Percentiles rank a stretch among this genome's conserved stretches.
Evolutionary conservation across 2,113 vertebrate genomes (phyloP).

Genomic region (Caretta caretta): DNA sequence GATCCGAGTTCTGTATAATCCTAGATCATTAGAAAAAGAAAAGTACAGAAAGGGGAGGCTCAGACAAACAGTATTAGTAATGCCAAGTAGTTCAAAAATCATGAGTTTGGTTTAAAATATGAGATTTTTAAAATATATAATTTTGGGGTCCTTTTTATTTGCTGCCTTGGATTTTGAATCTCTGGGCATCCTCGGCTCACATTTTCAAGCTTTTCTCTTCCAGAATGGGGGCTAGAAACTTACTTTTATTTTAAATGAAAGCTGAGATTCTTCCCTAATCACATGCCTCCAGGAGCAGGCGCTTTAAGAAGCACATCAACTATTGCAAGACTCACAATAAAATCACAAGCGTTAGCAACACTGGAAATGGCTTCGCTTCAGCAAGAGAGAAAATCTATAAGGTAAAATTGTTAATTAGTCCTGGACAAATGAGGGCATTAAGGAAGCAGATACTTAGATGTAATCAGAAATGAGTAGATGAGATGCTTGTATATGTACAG

Average conservation of each 20-base stretch:
- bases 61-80: slow-evolving; percentile 31
- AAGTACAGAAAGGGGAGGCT: neutral
- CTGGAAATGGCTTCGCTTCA: neutral
- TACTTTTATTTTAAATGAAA: slow-evolving; percentile 26
- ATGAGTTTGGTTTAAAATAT: neutral
- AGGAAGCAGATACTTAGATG: slow-evolving; percentile 8
- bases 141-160: neutral
- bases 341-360: neutral
- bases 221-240: slow-evolving; percentile 33
- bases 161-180: neutral
- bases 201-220: slow-evolving; percentile 48
- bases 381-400: slow-evolving; percentile 50
- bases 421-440: slow-evolving; percentile 27
- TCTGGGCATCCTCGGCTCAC: neutral
- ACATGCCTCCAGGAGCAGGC: slow-evolving; percentile 17
- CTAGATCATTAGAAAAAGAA: neutral
- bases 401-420: slow-evolving; percentile 16
- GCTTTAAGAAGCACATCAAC: slow-evolving; percentile 38
- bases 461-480: slow-evolving; percentile 33
- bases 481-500: slow-evolving; percentile 24
- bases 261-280: slow-evolving; percentile 14
- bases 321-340: slow-evolving; percentile 8
- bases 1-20: neutral
- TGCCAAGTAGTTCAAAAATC: neutral
- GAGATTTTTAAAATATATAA: slow-evolving; percentile 44